Evolutionary conservation across 2,888 invertebrate genomes (phyloP), one percentile per base, ranked within the genome.

Genomic region (Sarcophaga caerulescens): DNA sequence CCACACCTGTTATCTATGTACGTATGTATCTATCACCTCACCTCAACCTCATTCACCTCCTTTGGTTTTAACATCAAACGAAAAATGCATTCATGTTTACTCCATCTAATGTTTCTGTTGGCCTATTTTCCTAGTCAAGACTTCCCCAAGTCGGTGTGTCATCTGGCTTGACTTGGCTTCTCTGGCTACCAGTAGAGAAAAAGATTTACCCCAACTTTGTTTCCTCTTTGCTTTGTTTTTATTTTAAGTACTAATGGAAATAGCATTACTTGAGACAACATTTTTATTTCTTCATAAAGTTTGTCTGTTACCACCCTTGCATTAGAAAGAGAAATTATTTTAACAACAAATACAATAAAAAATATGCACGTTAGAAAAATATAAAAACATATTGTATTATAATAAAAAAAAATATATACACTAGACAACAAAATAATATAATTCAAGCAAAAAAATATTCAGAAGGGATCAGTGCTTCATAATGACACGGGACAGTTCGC

Each of bases 121-220:
- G 90, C 92, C 93, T 92, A 90, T 87, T 90, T 89, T 87, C 87
- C 89, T 89, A 91, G 91, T 91, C 90, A 91, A 91, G 92, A 91
- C 92, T 92, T 92, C 92, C 92, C 92, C 92, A 92, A 92, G 93
- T 92, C 92, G 92, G 85, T 89, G 91, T 90, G 90, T 91, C 91
- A 91, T 89, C 90, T 81, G 65, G 66, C 78, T 74, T 35, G 79
- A 35, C 21, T 52, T 66, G 35, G 35, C 10, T 35, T 35, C 8
- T 35, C 35, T 35, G 35, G 35, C 35, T 35, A 10, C 35, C 19
- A 44, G 71, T 23, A 21, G 11, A 35, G 5, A 4, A 4, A 10
- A 45, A 11, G 78, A 71, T 73, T 84, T 85, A 73, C 81, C 80
- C 84, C 85, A 83, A 76, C 82, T 76, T 79, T 78, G n/a, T 79